Conservation (phyloP, 2,888 invertebrate genomes). For the Pilophorus perplexus region DNA sequence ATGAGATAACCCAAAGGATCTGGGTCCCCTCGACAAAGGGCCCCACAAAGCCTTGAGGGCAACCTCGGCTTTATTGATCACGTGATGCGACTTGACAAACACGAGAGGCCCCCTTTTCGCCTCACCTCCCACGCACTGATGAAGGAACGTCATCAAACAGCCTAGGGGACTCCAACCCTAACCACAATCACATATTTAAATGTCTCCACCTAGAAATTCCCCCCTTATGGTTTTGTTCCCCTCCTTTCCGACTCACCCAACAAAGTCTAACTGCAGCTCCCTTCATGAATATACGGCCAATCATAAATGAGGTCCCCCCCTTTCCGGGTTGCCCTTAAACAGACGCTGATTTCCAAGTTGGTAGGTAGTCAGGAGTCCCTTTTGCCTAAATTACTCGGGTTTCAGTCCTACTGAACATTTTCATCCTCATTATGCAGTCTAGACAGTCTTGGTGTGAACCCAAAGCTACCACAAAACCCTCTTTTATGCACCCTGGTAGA, state of each 20-base stretch:
- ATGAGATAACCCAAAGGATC: slow-evolving; percentile 37
- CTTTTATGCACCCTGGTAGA: too few relatives aligned
- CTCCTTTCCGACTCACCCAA: neutral
- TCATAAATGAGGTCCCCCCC: slow-evolving; percentile 32
- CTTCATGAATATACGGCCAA: slow-evolving; percentile 44
- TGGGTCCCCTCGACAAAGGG: slow-evolving; percentile 28
- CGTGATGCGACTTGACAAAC: slow-evolving; percentile 42
- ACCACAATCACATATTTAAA: slow-evolving; percentile 47
- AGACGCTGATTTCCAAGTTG: slow-evolving; percentile 6
- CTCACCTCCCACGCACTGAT: slow-evolving; percentile 21
- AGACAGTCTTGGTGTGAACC: too few relatives aligned
- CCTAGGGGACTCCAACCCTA: slow-evolving; percentile 7
- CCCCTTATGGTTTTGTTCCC: slow-evolving; percentile 2
- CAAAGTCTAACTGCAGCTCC: slow-evolving; percentile 30
- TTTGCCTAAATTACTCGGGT: slow-evolving; percentile 6
- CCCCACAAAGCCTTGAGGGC: slow-evolving; percentile 26
- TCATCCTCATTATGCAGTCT: too few relatives aligned
- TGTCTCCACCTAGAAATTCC: slow-evolving; percentile 34
- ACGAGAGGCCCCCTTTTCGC: slow-evolving; percentile 4
- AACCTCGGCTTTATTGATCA: slow-evolving; percentile 40
- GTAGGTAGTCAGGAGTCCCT: neutral
- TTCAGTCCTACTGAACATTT: slow-evolving; percentile 1
- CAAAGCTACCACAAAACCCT: too few relatives aligned
- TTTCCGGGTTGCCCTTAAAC: neutral
- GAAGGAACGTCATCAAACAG: slow-evolving; percentile 42